Percentiles rank a stretch among this genome's conserved stretches.
Evolutionary conservation across 2,888 invertebrate genomes (phyloP).

Genomic region (Lepeophtheirus nordmannii): DNA sequence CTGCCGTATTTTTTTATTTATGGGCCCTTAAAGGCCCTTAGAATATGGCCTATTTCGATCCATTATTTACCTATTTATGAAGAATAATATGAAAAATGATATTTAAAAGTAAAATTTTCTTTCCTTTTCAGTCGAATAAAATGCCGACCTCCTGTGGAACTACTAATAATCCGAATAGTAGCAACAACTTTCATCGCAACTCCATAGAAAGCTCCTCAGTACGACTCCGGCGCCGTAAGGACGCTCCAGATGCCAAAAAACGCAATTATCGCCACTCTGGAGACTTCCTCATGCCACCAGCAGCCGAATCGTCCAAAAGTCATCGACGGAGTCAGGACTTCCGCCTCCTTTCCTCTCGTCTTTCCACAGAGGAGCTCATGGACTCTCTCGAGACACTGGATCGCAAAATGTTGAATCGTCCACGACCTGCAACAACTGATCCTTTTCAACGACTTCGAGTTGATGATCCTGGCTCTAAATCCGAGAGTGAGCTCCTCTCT

Average conservation of each 20-base stretch:
- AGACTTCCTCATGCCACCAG: slow-evolving; percentile 10
- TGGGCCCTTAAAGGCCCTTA: too few species aligned
- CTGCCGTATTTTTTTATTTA: too few species aligned
- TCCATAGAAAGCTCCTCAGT: slow-evolving; percentile 13
- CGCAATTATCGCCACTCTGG: slow-evolving; percentile 21
- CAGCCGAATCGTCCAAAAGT: neutral
- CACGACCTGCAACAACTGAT: neutral
- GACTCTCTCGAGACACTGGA: slow-evolving; percentile 1
- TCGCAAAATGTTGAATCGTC: slow-evolving; percentile 3
- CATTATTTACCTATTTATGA: too few species aligned
- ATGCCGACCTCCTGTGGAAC: too few species aligned
- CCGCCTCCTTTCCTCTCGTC: neutral
- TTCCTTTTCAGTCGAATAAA: too few species aligned
- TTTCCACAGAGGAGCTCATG: neutral
- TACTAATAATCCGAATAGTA: neutral
- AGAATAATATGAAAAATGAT: too few species aligned
- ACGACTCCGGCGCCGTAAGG: slow-evolving; percentile 14
- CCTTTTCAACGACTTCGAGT: neutral
- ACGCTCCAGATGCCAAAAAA: slow-evolving; percentile 2
- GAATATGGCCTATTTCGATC: too few species aligned
- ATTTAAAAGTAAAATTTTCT: too few species aligned
- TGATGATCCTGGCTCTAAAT: neutral
- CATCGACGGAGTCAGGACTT: neutral
- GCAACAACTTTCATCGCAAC: slow-evolving; percentile 8
- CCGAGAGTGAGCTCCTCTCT: slow-evolving; percentile 1